phyloP scores from a whole-genome alignment of 2,113 vertebrate species.

The Cyprinodon variegatus region DNA sequence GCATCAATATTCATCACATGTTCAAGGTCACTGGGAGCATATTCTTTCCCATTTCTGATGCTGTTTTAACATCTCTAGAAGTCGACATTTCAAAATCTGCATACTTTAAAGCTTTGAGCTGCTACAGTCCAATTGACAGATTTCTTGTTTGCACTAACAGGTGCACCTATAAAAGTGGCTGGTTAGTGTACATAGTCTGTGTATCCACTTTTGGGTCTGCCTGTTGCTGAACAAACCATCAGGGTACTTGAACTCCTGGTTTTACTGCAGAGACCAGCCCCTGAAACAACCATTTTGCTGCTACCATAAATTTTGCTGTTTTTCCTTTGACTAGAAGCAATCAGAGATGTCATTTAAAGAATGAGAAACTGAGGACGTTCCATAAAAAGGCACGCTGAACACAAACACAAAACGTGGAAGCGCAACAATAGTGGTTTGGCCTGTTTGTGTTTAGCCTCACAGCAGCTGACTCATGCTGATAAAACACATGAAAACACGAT shows the following conservation, averaged over 20 bases:
- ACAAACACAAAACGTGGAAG: not conserved
- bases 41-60: not conserved
- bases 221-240: no score
- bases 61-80: not conserved
- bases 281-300: no score
- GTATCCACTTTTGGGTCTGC: not conserved
- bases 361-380: not conserved
- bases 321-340: not conserved
- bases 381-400: not conserved
- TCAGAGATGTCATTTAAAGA: not conserved
- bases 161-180: not conserved
- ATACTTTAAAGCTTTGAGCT: no score
- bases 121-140: no score
- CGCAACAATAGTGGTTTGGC: not conserved
- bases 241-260: not conserved
- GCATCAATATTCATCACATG: not conserved
- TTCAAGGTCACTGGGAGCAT: not conserved
- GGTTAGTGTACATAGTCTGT: no score
- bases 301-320: not conserved
- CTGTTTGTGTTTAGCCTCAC: not conserved
- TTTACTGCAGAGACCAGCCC: not conserved
- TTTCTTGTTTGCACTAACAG: no score
- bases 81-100: no score
- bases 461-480: conserved; percentile 1
- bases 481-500: not conserved